Conservation (phyloP, 2,113 vertebrate genomes). For the Toxotes chatareus region DNA sequence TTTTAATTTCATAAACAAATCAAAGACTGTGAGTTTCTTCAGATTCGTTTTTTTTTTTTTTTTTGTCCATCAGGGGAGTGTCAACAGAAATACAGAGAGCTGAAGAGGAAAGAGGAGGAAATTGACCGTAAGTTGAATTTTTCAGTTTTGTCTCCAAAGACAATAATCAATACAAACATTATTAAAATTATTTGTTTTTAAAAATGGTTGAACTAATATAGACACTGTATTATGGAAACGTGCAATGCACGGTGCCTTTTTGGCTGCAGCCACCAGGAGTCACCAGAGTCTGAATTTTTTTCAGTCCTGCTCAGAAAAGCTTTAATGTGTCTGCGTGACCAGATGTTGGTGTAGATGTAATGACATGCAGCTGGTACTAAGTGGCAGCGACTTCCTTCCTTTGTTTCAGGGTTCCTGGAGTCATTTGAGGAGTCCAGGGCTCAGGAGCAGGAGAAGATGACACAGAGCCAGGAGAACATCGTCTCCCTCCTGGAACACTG, state of each 20-base stretch:
- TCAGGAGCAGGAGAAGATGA: conserved; percentile 86
- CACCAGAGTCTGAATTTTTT: not conserved
- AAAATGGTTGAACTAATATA: not conserved
- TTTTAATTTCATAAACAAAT: too few species aligned
- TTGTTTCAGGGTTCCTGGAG: conserved; percentile 87
- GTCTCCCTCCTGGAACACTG: conserved; percentile 90
- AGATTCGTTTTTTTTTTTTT: not conserved
- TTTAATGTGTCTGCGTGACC: not conserved
- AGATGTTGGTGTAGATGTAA: not conserved
- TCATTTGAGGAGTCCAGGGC: conserved; percentile 87
- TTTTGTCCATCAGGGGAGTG: conserved; percentile 86
- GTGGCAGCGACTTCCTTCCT: not conserved
- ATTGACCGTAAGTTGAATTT: conserved; percentile 90
- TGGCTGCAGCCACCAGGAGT: conserved; percentile 7
- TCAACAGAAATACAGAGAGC: conserved; percentile 94
- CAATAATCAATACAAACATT: not conserved
- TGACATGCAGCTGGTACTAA: not conserved
- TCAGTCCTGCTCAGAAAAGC: not conserved
- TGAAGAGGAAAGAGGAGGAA: conserved; percentile 93
- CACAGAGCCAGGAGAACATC: conserved; percentile 87
- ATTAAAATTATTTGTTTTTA: not conserved
- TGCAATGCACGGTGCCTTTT: not conserved
- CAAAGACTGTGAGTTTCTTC: not conserved
- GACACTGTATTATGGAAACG: not conserved
- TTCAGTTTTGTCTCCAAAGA: not conserved